These are phyloP conservation scores for Pomatorhinus ruficollis DNA, from an alignment of 2,113 vertebrate species.

Conservation along the genomic window DNA sequence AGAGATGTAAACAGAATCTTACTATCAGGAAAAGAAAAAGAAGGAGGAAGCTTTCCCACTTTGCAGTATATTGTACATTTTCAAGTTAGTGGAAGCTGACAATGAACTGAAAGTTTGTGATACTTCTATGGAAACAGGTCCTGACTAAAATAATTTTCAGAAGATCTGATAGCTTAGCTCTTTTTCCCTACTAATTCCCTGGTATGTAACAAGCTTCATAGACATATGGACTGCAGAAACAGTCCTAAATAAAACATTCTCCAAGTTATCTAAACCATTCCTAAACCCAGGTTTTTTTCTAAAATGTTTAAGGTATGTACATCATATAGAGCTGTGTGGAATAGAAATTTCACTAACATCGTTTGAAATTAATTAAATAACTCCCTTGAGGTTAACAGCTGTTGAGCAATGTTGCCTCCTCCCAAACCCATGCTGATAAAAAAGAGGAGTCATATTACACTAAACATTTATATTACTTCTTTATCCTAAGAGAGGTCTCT, in stretches of 20 bases:
- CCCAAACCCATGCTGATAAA: constrained; percentile 1
- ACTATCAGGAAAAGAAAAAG: neutral
- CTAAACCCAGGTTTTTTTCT: neutral
- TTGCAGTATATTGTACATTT: neutral
- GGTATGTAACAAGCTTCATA: neutral
- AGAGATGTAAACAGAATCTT: neutral
- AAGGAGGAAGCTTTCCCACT: neutral
- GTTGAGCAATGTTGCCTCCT: neutral
- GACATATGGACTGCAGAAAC: neutral
- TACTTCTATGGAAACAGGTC: neutral
- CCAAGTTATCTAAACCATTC: neutral
- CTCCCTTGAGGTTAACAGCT: constrained; percentile 1
- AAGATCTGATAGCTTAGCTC: neutral
- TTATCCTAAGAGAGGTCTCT: neutral
- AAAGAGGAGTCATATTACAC: neutral
- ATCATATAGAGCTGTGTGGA: neutral
- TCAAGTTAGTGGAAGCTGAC: neutral
- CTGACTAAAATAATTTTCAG: neutral
- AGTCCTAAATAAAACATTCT: neutral
- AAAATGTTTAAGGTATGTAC: neutral
- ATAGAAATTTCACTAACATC: neutral
- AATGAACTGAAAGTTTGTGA: neutral
- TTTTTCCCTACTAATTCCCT: neutral
- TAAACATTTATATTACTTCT: constrained; percentile 23
- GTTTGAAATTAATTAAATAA: neutral